These are phyloP conservation scores for Botia almorhae DNA, from an alignment of 2,797 vertebrate species.

Conservation along the genomic window DNA sequence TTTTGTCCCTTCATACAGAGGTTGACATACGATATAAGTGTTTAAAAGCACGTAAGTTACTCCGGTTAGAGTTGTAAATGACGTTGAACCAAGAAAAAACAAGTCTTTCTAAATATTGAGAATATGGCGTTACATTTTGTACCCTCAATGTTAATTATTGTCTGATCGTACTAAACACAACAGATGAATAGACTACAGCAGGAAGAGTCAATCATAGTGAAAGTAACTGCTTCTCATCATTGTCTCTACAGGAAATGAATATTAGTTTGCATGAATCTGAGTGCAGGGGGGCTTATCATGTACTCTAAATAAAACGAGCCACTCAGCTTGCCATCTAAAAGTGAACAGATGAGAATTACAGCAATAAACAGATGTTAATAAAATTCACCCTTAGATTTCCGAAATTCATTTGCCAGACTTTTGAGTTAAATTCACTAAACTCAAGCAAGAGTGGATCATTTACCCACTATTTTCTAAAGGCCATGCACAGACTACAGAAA, in stretches of 20 bases:
- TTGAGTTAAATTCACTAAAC: neutral
- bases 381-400: neutral
- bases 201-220: conserved; percentile 3
- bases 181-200: neutral
- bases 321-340: conserved; percentile 5
- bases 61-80: too few relatives aligned
- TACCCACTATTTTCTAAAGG: neutral
- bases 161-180: neutral
- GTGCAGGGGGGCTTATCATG: neutral
- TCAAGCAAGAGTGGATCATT: neutral
- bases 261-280: conserved; percentile 37
- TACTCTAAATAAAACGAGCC: conserved; percentile 19
- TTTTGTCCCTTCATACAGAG: too few relatives aligned
- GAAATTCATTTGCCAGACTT: neutral
- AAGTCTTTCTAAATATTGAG: too few relatives aligned
- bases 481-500: neutral
- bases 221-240: conserved; percentile 14
- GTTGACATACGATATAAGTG: too few relatives aligned
- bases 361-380: neutral
- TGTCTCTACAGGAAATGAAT: conserved; percentile 50
- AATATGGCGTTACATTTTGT: neutral
- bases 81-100: too few relatives aligned
- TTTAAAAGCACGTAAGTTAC: too few relatives aligned
- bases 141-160: neutral
- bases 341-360: neutral